Base-by-base conservation (phyloP, 1,140 invertebrate species). In the Euura lappo region DNA sequence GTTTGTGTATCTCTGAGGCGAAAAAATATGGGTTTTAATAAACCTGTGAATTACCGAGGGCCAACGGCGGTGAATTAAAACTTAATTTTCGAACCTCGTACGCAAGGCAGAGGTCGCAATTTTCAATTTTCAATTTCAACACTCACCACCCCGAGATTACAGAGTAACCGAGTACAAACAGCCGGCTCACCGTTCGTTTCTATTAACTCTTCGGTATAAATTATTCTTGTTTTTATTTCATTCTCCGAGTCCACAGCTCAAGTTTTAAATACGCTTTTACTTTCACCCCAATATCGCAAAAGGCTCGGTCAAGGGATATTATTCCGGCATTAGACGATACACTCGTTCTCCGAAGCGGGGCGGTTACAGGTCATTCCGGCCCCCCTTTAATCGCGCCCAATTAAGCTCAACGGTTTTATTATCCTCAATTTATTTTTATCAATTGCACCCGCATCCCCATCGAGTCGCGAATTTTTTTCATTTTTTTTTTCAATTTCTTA, bases 11-110 rank as follows among this genome's bases (percentile, higher is more conserved):
- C 10, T 11, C 10, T 28, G 0, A 28, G 13, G 7, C 7, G 42
- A 13, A 68, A 42, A 68, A 42, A 68, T 68, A 68, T 68, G 44
- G 66, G 66, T 68, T 68, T 68, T 68, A 68, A 68, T 68, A 68
- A 68, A 68, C 11, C 44, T 28, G 66, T 42, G 44, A 42, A 44
- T 68, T 68, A 68, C 66, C 28, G 44, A 42, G 44, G 8, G 28
- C 66, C 44, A 44, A 42, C 28, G 60, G 60, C 13, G 66, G 66
- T 68, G 66, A 28, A 68, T 68, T 68, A 68, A 44, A 44, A 44
- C 13, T 68, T 68, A 68, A 68, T 44, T 60, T 60, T 60, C 51
- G 51, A 60, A 4, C 51, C 51, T 60, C 51, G 51, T 60, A 3
- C 51, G 51, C 13, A 42, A 4, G 28, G 13, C 28, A 42, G 66